Evolutionary conservation across 2,888 invertebrate species (phyloP), one percentile per base, ranked within the genome.

Genomic region (Coenonympha arcania): DNA sequence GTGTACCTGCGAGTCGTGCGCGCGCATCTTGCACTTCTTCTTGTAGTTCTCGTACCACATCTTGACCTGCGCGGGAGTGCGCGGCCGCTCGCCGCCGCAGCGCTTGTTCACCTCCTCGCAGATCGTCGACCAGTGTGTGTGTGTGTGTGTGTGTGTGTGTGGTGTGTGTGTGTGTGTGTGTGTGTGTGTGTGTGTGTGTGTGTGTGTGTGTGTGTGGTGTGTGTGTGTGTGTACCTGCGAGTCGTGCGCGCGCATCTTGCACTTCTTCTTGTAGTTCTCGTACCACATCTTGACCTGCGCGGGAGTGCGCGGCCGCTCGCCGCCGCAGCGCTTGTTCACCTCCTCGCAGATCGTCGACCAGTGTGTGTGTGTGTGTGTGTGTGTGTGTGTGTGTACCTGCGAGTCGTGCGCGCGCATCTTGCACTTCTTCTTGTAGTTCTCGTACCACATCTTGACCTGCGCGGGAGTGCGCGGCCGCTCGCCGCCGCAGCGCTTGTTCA

Each of bases 31-130:
- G 72, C 87, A 87, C 57, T 87, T 87, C 73, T 87, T 87, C 75
- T 87, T 87, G 62, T 85, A 87, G 71, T 87, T 87, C 64, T 87
- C 87, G 78, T 87, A 87, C 87, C 87, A 87, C 87, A 87, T 87
- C 69, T 87, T 87, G 73, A 87, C 87, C 65, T 87, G 87, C 65
- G 87, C 87, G 1, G 87, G 84, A 8, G 87, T 87, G 61, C 87
- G 77, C 48, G 87, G 87, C 54, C 86, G 73, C 58, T 87, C 87
- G 61, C 87, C 85, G 34, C 84, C 83, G 70, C 87, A 87, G 4
- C 87, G 72, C 58, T 79, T 79, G 78, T 87, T 87, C 68, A 87
- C 87, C 79, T 87, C 87, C 75, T 83, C 84, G 76, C 87, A 87
- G 66, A 87, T 87, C 24, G 84, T 84, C 22, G 86, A 86, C 87